Evolutionary conservation across 2,888 invertebrate genomes (phyloP).

Genomic region (Cremastinae sp.): DNA sequence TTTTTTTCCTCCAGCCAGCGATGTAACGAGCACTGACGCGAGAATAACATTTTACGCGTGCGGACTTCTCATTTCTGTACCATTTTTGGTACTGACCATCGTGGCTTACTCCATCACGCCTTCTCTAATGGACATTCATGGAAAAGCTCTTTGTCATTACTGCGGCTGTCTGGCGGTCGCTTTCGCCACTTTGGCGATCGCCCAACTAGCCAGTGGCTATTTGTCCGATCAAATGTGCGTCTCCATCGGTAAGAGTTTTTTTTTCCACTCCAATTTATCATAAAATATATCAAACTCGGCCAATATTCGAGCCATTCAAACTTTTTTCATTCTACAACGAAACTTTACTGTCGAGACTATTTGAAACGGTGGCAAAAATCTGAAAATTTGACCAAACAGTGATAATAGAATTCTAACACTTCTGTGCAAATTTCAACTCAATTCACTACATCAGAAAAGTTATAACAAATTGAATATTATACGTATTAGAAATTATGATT

Average conservation of each 20-base stretch:
- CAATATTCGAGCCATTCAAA: too few relatives aligned
- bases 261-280: neutral
- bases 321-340: too few relatives aligned
- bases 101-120: conserved; percentile 80
- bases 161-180: conserved; percentile 82
- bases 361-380: too few relatives aligned
- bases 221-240: conserved; percentile 81
- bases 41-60: conserved; percentile 74
- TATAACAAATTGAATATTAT: too few relatives aligned
- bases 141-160: conserved; percentile 83
- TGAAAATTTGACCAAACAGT: too few relatives aligned
- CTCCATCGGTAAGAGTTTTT: conserved; percentile 72
- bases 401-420: too few relatives aligned
- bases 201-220: conserved; percentile 82
- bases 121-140: conserved; percentile 82
- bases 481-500: too few relatives aligned
- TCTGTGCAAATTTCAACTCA: too few relatives aligned
- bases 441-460: too few relatives aligned
- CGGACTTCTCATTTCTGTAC: conserved; percentile 78
- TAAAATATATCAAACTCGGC: neutral
- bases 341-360: too few relatives aligned
- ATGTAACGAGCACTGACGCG: conserved; percentile 64
- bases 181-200: conserved; percentile 82
- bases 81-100: conserved; percentile 79
- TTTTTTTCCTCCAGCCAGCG: conserved; percentile 63